Base-by-base conservation (phyloP, 2,797 vertebrate genomes). In the Lepilemur ruficaudatus region DNA sequence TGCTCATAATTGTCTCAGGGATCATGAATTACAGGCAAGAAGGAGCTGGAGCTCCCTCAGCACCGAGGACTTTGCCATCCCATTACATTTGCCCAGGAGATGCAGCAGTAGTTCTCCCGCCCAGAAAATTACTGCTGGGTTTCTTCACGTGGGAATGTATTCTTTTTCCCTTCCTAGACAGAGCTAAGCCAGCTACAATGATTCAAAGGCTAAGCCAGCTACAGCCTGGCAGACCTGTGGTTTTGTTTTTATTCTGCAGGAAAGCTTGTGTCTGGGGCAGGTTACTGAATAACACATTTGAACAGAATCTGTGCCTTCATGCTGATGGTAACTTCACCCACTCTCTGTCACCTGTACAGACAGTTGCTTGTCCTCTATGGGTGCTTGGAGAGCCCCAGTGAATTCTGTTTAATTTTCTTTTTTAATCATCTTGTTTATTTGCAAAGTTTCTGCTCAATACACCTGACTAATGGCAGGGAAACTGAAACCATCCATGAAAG, bases 1-100 rank as follows among this genome's bases (percentile, higher is more conserved):
- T 93, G 94, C 95, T 97, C 92, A 90, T 96, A 94, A 95, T 95
- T 97, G 92, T 97, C 95, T 96, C 90, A 84, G 91, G 86, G 95
- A 95, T 89, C 95, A 92, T 96, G 93, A 97, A 93, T 97, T 92
- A 79, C 32, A 88, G 84, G 85, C 87, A 57, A 82, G 30, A 65
- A 79, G 81, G 48, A 80, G 94, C 65, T 63, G 55, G 78, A 84
- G 82, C 79, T 86, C 87, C 48, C 88, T 87, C 17, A 65, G 61
- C 81, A 90, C 81, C 65, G 20, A 73, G 93, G 94, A n/a, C 90
- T 82, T 82, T 93, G 92, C 92, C n/a, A 7, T 90, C 95, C 80
- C 84, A 93, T 97, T 94, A 85, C 94, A 59, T 95, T 91, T 95
- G 63, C 91, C 75, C 69, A 32, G 69, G 88, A 96, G 93, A 94